Evolutionary conservation across 1,140 invertebrate genomes (phyloP), one percentile per base, ranked within the genome.

Genomic region (Drosophila navojoa): DNA sequence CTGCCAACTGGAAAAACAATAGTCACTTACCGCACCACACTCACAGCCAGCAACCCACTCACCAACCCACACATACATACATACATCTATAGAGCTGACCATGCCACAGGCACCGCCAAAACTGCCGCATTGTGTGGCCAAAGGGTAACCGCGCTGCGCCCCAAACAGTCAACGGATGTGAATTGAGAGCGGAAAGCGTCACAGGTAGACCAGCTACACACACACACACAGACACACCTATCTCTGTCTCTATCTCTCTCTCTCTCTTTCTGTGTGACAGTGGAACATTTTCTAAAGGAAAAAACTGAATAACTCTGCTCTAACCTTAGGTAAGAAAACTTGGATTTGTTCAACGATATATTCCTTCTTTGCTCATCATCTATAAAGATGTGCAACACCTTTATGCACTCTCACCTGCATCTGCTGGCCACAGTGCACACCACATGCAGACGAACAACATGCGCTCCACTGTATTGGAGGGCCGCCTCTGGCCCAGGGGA

Each of bases 51-150:
- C 2, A 22, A 10, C 52, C 38, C 22, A 42, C 19, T 15, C 53
- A 19, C 29, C 15, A 29, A 53, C 50, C 16, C 27, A 32, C 19
- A 22, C 19, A 22, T 22, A 22, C 1, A 22, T 22, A 22, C n/a
- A n/a, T 22, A 22, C 50, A 32, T 35, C 32, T 35, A 35, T 10
- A 32, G 13, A 9, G 35, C 6, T 42, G 27, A 29, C 53, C 38
- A 40, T 22, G 53, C 29, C 16, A 15, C 7, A 25, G 2, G 19
- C 32, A 42, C 19, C 57, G 29, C 5, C 58, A 67, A 71, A 79
- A 67, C 55, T 71, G 82, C 63, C 75, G 71, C 81, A 86, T 81
- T 81, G 78, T 76, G 81, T 77, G 81, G 74, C 81, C 81, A 81
- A 77, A 64, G 81, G 52, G 61, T 76, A 81, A 78, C 81, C 81